Conservation (phyloP, 2,113 vertebrate genomes). For the Solenodon paradoxus region DNA sequence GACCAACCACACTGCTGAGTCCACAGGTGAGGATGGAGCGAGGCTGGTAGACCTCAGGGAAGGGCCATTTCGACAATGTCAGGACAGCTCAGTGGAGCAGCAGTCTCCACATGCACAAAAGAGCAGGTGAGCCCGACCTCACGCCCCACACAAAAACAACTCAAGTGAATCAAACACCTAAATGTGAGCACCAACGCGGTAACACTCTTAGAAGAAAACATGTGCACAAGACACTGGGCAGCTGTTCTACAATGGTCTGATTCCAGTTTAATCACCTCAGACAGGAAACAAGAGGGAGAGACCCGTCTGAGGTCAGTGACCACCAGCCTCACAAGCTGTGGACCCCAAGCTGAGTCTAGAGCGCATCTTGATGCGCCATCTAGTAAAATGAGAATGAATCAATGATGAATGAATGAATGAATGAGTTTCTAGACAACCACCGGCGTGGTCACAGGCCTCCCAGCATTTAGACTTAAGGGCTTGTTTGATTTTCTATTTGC, state of each 20-base stretch:
- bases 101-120: no score
- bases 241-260: background rate
- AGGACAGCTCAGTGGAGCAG: no score
- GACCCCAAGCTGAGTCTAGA: background rate
- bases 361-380: accelerated
- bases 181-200: no score
- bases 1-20: no score
- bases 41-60: no score
- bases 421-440: background rate
- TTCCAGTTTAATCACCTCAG: background rate
- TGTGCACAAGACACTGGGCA: background rate
- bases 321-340: no score
- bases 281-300: background rate
- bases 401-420: background rate
- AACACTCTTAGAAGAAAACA: background rate
- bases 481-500: background rate
- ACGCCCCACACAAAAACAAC: no score
- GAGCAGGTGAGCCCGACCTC: no score
- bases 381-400: background rate
- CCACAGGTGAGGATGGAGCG: no score
- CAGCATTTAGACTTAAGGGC: accelerated
- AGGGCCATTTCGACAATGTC: no score
- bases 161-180: no score
- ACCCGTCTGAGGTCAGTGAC: background rate
- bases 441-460: background rate